Evolutionary conservation across 2,797 vertebrate genomes (phyloP).

Genomic region (Clarias pachynema): DNA sequence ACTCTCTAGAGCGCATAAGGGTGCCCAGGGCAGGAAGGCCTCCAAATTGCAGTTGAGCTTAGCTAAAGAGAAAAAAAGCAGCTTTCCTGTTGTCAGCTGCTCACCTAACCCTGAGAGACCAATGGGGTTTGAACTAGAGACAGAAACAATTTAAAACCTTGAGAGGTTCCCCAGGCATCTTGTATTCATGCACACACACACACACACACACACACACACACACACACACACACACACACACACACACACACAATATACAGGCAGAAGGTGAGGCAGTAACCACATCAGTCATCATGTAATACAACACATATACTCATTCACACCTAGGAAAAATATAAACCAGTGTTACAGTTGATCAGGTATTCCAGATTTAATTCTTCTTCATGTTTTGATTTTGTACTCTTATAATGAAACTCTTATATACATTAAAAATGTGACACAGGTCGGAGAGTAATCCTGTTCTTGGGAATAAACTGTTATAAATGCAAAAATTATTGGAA

Average conservation of each 20-base stretch:
- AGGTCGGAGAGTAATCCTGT: background rate
- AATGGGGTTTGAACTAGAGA: slow-evolving; percentile 27
- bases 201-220: background rate
- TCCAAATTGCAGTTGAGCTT: slow-evolving; percentile 55
- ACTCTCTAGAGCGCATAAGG: slow-evolving; percentile 43
- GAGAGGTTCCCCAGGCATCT: slow-evolving; percentile 28
- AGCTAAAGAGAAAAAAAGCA: slow-evolving; percentile 53
- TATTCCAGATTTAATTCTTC: too few species aligned
- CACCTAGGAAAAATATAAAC: background rate
- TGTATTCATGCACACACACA: background rate
- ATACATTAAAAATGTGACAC: background rate
- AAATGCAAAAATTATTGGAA: background rate
- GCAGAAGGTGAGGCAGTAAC: background rate
- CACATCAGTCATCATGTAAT: background rate
- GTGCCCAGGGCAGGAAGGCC: slow-evolving; percentile 51
- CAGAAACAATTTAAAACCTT: slow-evolving; percentile 28
- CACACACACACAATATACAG: background rate
- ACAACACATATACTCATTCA: background rate
- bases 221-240: background rate
- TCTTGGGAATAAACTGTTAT: background rate
- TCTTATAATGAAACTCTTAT: background rate
- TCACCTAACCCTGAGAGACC: slow-evolving; percentile 51
- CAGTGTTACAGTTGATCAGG: background rate
- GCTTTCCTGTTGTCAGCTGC: slow-evolving; percentile 56
- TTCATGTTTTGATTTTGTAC: background rate